Evolutionary conservation across 1,140 invertebrate genomes (phyloP), one percentile per base, ranked within the genome.

Genomic region (Lycorma delicatula): DNA sequence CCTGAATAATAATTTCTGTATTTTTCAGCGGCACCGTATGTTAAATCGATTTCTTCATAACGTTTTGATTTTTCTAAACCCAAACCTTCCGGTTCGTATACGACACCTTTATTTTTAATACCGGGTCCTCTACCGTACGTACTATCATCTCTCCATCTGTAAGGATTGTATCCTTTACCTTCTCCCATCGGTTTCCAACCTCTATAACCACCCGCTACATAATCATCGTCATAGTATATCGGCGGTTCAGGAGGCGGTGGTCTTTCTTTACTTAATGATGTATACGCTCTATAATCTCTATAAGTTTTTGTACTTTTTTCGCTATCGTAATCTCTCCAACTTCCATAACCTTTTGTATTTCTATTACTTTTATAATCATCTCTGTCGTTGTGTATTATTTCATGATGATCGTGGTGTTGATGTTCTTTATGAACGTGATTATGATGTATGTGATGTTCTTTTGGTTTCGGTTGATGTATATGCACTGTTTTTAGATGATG

Each of bases 401-500:
- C 31, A 22, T 38, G n/a, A 38, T 31, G 36, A 6, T 47, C 29
- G 50, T 52, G 57, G 28, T 20, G 13, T 13, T 26, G 52, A 25
- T 60, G 52, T 29, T 38, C 38, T n/a, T n/a, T n/a, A n/a, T n/a
- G n/a, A 38, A 20, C 20, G 9, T 20, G 18, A 18, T 47, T 23
- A 12, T 36, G 46, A 38, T 56, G 46, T 9, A 25, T 22, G 9
- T 36, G 41, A n/a, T 59, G 31, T 12, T 34, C 31, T 47, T 59
- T 59, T 18, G 57, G 57, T 25, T 59, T 53, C 13, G 27, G 26
- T 28, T 55, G 53, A 16, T 55, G 44, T 12, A 60, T 50, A 44
- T 60, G 58, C 3, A 60, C 36, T n/a, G 53, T 60, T 23, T 60
- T 60, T 28, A 51, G 53, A 22, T 60, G 58, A 50, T 60, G 58